Evolutionary conservation across 2,888 invertebrate genomes (phyloP), one percentile per base, ranked within the genome.

Genomic region (Caenorhabditis wallacei): DNA sequence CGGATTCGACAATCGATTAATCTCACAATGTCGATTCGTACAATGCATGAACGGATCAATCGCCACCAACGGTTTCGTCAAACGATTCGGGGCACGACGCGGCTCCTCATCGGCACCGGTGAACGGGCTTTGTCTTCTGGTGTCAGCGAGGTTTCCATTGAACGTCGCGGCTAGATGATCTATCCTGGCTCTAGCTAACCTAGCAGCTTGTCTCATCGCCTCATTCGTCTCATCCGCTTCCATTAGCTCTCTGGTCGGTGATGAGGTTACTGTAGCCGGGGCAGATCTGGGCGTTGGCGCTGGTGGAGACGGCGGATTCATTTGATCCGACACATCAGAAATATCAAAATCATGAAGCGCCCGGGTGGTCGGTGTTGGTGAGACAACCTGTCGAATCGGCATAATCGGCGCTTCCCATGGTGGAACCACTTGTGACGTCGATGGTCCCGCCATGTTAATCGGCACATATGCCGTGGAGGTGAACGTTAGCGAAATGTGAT

Each of bases 21-120:
- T 24, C 37, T 82, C 82, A 35, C 68, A 72, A 16, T 76, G 72
- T 18, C 78, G 59, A 57, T 68, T 76, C 1, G 26, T 13, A n/a
- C 82, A 82, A 1, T 16, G 7, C 68, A 82, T 56, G 51, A 72
- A 82, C n/a, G 82, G 82, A 78, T 82, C 82, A 13, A 82, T 78
- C 0, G 72, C 59, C 0, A 71, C 63, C 54, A 74, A 68, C n/a
- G 72, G 71, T 16, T 46, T 37, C 0, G 13, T 18, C 18, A 18
- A 48, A 18, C 18, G 46, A 48, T n/a, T 18, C 46, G 46, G 4
- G 30, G 30, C 30, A 30, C 30, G 30, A 30, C 30, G 30, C 8
- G 3, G 30, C 3, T 30, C 30, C 30, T 30, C 30, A 5, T 30
- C 4, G 30, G 30, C 8, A 5, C 30, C 30, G 30, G 30, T 51